Evolutionary conservation across 2,113 vertebrate species (phyloP).

Genomic region (Sigmodon hispidus): DNA sequence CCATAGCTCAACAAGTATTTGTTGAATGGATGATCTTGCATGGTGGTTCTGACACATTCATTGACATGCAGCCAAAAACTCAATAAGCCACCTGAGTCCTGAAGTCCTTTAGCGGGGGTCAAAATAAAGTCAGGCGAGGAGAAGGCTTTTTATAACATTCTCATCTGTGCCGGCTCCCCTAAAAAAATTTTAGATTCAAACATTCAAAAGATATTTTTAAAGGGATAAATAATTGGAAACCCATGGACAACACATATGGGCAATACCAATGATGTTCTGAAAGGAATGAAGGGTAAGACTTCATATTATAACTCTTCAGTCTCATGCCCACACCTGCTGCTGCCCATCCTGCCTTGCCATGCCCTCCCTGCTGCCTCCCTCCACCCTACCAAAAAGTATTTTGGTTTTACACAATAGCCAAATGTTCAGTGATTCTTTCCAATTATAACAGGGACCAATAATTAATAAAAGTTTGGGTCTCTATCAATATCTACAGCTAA

Average conservation of each 20-base stretch:
- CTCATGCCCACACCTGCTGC: not conserved
- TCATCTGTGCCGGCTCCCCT: conserved; percentile 29
- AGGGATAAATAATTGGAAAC: conserved; percentile 49
- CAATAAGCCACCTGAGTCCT: conserved; percentile 45
- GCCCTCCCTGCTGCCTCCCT: not conserved
- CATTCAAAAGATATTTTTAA: conserved; percentile 62
- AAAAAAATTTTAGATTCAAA: conserved; percentile 65
- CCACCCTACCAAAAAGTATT: not conserved
- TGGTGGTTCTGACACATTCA: conserved; percentile 44
- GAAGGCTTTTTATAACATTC: conserved; percentile 65
- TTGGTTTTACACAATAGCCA: conserved; percentile 27
- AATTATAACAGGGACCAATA: not conserved
- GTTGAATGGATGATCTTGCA: conserved; percentile 17
- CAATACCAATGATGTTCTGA: conserved; percentile 11
- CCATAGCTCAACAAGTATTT: conserved; percentile 12
- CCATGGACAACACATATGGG: not conserved
- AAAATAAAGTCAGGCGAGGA: conserved; percentile 62
- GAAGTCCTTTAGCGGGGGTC: conserved; percentile 26
- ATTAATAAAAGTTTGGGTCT: not conserved
- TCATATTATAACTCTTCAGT: not conserved
- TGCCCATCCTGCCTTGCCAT: not conserved
- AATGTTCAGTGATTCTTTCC: conserved; percentile 25
- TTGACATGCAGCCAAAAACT: conserved; percentile 58
- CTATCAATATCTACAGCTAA: not conserved
- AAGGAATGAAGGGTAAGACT: not conserved